phyloP scores from a whole-genome alignment of 1,140 invertebrate species.

The Drosophila pandora region DNA sequence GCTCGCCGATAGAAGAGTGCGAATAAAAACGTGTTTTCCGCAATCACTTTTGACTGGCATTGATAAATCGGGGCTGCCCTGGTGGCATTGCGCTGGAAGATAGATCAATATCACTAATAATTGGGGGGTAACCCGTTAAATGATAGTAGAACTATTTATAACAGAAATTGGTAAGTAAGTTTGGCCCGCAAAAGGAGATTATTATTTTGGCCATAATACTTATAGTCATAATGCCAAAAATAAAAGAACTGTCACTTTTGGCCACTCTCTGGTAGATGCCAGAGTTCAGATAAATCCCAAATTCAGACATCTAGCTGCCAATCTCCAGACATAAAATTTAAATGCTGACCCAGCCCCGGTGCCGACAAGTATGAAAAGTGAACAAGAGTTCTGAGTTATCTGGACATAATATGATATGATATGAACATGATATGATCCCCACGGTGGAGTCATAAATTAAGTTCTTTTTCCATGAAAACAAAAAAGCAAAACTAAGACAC shows the following conservation, averaged over 20 bases:
- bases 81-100: background rate
- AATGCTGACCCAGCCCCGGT: slow-evolving; percentile 13
- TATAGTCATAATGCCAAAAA: background rate
- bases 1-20: slow-evolving; percentile 47
- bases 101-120: slow-evolving; percentile 6
- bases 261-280: slow-evolving; percentile 4
- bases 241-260: background rate
- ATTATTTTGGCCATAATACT: no score
- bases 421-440: slow-evolving; percentile 63
- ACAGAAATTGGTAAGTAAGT: background rate
- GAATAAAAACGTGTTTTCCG: slow-evolving; percentile 59
- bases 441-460: slow-evolving; percentile 55
- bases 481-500: slow-evolving; percentile 34
- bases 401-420: slow-evolving; percentile 60
- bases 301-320: slow-evolving; percentile 22
- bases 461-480: slow-evolving; percentile 31
- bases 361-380: slow-evolving; percentile 17
- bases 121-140: background rate
- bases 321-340: slow-evolving; percentile 6
- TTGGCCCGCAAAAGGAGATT: no score
- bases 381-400: slow-evolving; percentile 28
- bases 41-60: slow-evolving; percentile 45
- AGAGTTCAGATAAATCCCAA: slow-evolving; percentile 11
- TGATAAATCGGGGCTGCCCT: slow-evolving; percentile 49
- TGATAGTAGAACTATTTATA: background rate